Evolutionary conservation across 2,888 invertebrate genomes (phyloP).

Genomic region (Tineola bisselliella): DNA sequence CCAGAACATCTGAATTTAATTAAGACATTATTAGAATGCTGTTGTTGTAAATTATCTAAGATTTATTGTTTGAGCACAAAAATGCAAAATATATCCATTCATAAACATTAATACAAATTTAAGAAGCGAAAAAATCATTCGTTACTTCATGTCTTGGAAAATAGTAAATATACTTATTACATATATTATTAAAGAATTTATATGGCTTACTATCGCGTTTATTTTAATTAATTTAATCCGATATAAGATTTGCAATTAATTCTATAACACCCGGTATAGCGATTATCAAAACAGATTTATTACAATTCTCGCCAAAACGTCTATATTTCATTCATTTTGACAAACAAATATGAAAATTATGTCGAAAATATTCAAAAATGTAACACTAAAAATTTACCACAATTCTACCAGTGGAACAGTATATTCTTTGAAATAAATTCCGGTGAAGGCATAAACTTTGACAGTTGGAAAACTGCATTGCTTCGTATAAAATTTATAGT

Average conservation of each 20-base stretch:
- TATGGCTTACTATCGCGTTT: too few relatives aligned
- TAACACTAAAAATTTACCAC: not conserved
- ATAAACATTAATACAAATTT: too few relatives aligned
- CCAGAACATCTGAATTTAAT: not conserved
- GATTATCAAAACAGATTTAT: not conserved
- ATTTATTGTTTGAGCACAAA: too few relatives aligned
- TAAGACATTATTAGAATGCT: not conserved
- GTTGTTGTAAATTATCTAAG: too few relatives aligned
- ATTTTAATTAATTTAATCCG: too few relatives aligned
- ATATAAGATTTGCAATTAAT: too few relatives aligned
- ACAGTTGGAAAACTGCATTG: constrained; percentile 29
- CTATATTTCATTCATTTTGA: not conserved
- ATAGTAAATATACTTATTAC: too few relatives aligned
- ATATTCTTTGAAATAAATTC: constrained; percentile 12
- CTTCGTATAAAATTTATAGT: constrained; percentile 21
- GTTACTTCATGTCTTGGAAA: too few relatives aligned
- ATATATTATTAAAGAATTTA: too few relatives aligned
- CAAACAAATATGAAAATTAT: not conserved
- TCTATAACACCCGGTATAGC: too few relatives aligned
- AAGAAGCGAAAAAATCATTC: too few relatives aligned
- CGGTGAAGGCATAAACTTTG: constrained; percentile 14
- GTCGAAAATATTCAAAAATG: constrained; percentile 4
- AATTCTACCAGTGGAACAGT: constrained; percentile 2
- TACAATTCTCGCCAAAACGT: not conserved
- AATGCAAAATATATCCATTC: too few relatives aligned